Evolutionary conservation across 1,140 invertebrate species (phyloP).

Genomic region (Leptinotarsa lineolata): DNA sequence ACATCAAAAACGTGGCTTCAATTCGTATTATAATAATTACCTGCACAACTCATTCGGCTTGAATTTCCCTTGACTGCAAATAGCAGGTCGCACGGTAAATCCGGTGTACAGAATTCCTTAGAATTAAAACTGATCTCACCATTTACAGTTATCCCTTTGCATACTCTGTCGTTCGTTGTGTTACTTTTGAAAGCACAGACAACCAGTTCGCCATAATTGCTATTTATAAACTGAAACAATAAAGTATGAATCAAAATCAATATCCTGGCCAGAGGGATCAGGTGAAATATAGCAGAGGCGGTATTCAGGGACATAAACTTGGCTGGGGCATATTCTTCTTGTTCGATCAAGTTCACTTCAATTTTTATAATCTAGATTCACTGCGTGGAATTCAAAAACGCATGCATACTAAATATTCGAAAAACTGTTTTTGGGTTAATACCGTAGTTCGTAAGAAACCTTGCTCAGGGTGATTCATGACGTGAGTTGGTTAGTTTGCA

Average conservation of each 20-base stretch:
- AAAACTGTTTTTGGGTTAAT: too few relatives aligned
- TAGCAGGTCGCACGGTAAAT: constrained; percentile 42
- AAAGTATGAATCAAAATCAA: constrained; percentile 6
- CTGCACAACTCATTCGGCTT: constrained; percentile 43
- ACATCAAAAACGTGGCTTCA: background rate
- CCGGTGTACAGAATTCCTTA: constrained; percentile 40
- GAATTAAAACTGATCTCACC: constrained; percentile 46
- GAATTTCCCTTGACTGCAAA: constrained; percentile 42
- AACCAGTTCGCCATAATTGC: constrained; percentile 44
- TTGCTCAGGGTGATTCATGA: too few relatives aligned
- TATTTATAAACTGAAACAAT: constrained; percentile 41
- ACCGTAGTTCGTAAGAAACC: too few relatives aligned
- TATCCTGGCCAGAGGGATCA: background rate
- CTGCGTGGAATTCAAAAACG: too few relatives aligned
- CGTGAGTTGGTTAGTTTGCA: too few relatives aligned
- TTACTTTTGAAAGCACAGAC: constrained; percentile 43
- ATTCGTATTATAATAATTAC: constrained; percentile 33
- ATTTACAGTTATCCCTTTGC: constrained; percentile 45
- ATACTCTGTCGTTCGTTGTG: constrained; percentile 35
- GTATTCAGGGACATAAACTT: too few relatives aligned
- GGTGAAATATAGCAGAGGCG: too few relatives aligned
- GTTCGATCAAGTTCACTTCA: too few relatives aligned
- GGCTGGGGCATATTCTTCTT: too few relatives aligned
- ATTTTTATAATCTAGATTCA: too few relatives aligned
- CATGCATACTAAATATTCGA: too few relatives aligned